Base-by-base conservation (phyloP, 2,888 invertebrate species). In the Electrophaes corylata region DNA sequence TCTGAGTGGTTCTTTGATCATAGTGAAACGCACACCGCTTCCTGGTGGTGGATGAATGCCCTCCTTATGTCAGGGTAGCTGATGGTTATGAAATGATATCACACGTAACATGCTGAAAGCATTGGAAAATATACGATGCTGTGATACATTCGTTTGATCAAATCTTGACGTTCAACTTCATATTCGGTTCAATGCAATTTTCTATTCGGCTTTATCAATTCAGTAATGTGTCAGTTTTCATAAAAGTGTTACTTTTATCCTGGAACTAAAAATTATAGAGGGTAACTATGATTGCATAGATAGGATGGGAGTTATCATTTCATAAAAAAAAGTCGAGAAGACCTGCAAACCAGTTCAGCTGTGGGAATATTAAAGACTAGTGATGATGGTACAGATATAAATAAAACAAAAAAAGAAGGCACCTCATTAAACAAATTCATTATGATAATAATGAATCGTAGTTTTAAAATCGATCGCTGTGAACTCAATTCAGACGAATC, bases 1-100 rank as follows among this genome's bases (percentile, higher is more conserved):
- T 59, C 70, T 81, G 76, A 84, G 86, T 81, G 75, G 71, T 69
- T 62, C 85, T 86, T 86, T 86, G 81, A 86, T 85, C 77, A 63
- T 57, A 56, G 64, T 74, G 77, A 70, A 78, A 79, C 73, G 65
- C 60, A 75, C 66, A 76, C 78, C 73, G 70, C 63, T 66, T 66
- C 83, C 85, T 86, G 84, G 86, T 85, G 67, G 75, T 83, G 57
- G 64, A 77, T 84, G 74, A 86, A 85, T 73, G 81, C 67, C 44
- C 65, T 58, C 72, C 64, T 78, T 79, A 71, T 81, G 65, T 67
- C 64, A 65, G 57, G 70, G 67, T 70, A 70, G 69, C 65, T 71
- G 55, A 49, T 68, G 72, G 70, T 73, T 68, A 69, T 74, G 69
- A 69, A 65, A 64, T 65, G 43, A 65, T 65, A 65, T 62, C 60